A percentile compares a stretch with the other conserved stretches of the same genome.
phyloP scores from a whole-genome alignment of 30 jellyfish, hydroid and myxozoan species.

The Aurelia sp. region DNA sequence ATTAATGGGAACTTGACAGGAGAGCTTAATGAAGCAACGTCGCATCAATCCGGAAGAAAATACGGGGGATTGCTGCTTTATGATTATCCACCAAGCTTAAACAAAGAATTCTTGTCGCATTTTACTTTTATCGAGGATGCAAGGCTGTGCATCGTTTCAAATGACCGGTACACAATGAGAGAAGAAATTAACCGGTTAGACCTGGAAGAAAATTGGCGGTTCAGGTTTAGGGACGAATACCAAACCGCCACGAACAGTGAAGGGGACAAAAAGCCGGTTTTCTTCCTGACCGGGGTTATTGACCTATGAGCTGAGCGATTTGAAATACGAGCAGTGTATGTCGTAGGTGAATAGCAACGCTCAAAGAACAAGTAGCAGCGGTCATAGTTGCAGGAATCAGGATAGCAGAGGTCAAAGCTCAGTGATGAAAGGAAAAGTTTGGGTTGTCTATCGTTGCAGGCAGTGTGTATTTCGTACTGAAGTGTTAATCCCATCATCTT shows the following conservation, averaged over 20 bases:
- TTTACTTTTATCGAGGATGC: constrained; percentile 76
- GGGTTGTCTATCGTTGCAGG: too few species aligned
- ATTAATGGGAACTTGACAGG: constrained; percentile 42
- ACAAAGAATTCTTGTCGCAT: constrained; percentile 74
- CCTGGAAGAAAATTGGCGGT: constrained; percentile 89
- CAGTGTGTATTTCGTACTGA: too few species aligned
- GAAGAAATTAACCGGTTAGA: constrained; percentile 84
- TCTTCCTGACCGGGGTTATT: constrained; percentile 67
- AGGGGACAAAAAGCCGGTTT: constrained; percentile 72
- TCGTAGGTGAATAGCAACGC: too few species aligned
- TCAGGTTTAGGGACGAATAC: constrained; percentile 93
- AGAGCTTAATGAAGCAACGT: constrained; percentile 50
- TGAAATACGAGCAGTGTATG: too few species aligned
- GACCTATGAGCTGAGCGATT: constrained; percentile 16
- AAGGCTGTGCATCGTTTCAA: constrained; percentile 74
- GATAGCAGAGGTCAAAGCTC: too few species aligned
- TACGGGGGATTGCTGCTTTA: constrained; percentile 84
- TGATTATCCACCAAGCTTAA: constrained; percentile 60
- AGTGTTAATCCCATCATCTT: too few species aligned
- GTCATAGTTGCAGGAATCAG: too few species aligned
- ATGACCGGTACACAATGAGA: constrained; percentile 87
- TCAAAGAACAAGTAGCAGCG: too few species aligned
- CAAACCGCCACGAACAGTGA: constrained; percentile 86
- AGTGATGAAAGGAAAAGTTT: too few species aligned
- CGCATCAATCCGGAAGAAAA: constrained; percentile 32